Evolutionary conservation across 2,888 invertebrate genomes (phyloP).

Genomic region (Cryptus armator): DNA sequence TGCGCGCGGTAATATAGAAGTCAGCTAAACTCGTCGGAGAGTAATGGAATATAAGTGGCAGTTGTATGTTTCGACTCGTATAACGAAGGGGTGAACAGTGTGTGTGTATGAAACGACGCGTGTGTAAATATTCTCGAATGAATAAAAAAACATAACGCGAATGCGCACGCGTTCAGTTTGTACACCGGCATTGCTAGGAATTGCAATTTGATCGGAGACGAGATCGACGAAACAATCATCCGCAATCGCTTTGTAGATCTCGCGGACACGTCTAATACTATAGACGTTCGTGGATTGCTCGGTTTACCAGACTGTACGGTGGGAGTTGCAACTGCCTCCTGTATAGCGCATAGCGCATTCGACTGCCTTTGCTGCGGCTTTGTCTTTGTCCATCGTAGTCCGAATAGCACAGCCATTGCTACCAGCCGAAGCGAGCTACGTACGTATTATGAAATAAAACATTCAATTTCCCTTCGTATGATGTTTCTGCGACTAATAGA

Average conservation of each 20-base stretch:
- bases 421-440: background rate
- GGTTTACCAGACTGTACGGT: background rate
- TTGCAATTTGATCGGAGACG: constrained; percentile 55
- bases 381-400: constrained; percentile 29
- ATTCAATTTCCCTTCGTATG: constrained; percentile 61
- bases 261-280: constrained; percentile 10
- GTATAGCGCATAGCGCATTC: background rate
- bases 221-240: constrained; percentile 55
- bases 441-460: constrained; percentile 58
- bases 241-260: constrained; percentile 55
- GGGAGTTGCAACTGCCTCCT: constrained; percentile 4
- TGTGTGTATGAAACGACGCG: background rate
- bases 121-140: constrained; percentile 30
- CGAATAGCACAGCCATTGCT: background rate
- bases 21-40: constrained; percentile 11
- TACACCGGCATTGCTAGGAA: constrained; percentile 1
- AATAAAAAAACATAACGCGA: background rate
- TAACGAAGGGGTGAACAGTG: background rate
- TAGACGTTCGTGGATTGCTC: constrained; percentile 12
- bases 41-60: constrained; percentile 36
- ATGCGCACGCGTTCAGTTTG: background rate
- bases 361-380: constrained; percentile 23
- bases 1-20: constrained; percentile 1
- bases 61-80: background rate
- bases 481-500: constrained; percentile 58